phyloP scores from a whole-genome alignment of 2,797 vertebrate species.

The Alfaro cultratus region DNA sequence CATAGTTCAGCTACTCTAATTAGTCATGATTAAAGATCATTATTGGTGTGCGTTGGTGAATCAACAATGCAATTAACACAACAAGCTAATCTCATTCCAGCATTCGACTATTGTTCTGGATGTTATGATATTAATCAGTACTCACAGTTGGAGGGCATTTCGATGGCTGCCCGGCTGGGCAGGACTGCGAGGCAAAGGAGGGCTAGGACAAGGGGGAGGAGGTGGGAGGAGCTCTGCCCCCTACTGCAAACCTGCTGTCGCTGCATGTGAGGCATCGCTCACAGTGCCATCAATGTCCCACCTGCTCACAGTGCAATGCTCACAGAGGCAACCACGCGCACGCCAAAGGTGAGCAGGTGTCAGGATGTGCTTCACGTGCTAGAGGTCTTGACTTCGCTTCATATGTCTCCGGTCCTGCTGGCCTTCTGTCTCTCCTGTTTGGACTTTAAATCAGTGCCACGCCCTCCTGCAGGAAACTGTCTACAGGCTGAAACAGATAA shows the following conservation, averaged over 20 bases:
- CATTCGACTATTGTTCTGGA: conserved; percentile 39
- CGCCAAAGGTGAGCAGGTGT: conserved; percentile 48
- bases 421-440: conserved; percentile 18
- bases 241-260: conserved; percentile 82
- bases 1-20: conserved; percentile 58
- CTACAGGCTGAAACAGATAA: conserved; percentile 66
- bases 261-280: conserved; percentile 82
- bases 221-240: conserved; percentile 73
- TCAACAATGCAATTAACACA: conserved; percentile 66
- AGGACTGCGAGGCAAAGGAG: conserved; percentile 63
- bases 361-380: conserved; percentile 34
- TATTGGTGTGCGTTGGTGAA: conserved; percentile 64
- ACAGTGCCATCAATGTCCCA: conserved; percentile 83
- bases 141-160: conserved; percentile 84
- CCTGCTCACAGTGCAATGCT: conserved; percentile 71
- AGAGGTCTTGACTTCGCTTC: conserved; percentile 36
- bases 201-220: conserved; percentile 65
- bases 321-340: conserved; percentile 49
- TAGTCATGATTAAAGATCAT: conserved; percentile 56
- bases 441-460: conserved; percentile 63
- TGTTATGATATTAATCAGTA: conserved; percentile 56
- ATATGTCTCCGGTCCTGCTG: conserved; percentile 19
- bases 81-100: conserved; percentile 57
- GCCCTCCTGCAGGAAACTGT: conserved; percentile 72
- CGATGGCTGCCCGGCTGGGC: conserved; percentile 74